Evolutionary conservation across 1,140 invertebrate genomes (phyloP), one percentile per base, ranked within the genome.

Genomic region (Microplitis demolitor): DNA sequence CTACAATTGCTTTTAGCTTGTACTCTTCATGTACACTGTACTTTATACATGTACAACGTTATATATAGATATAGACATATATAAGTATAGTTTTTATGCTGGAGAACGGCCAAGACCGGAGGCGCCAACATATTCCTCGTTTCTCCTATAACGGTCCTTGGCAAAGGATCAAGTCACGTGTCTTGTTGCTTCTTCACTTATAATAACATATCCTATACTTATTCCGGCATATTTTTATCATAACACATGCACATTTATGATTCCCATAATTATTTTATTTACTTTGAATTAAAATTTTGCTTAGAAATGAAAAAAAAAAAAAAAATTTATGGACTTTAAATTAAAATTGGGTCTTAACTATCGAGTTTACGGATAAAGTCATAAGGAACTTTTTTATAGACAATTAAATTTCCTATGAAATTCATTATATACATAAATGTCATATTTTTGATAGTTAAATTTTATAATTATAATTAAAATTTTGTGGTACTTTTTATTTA

Each of bases 71-170:
- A 24, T 61, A 34, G 39, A 45, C 56, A 24, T 24, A 24, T 24
- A 24, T 24, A 24, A 24, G 24, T 45, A 45, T 64, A 35, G 13
- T 5, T 56, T n/a, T 56, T 16, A 56, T 39, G 67, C 74, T 80
- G 79, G 78, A 77, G 51, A 63, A 51, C 33, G 35, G 78, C 81
- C 81, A 82, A 78, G 70, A 71, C 77, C 62, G 37, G 76, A 77
- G 79, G 78, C 81, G 81, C 80, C 80, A 79, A 80, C 80, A 75
- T 79, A 78, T 77, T 80, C 77, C 79, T 75, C 62, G 45, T 76
- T 82, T 78, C 72, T 71, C 54, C 69, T 75, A 66, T 79, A 80
- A 80, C 80, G 79, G 79, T 80, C 72, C 76, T 78, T 78, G 75
- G 74, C 71, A 71, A 72, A 72, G 62, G 54, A 71, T 71, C 62